These are phyloP conservation scores for Parazoanthus atlanticus DNA, from an alignment of 92 coral and sea anemone species.

Conservation along the genomic window DNA sequence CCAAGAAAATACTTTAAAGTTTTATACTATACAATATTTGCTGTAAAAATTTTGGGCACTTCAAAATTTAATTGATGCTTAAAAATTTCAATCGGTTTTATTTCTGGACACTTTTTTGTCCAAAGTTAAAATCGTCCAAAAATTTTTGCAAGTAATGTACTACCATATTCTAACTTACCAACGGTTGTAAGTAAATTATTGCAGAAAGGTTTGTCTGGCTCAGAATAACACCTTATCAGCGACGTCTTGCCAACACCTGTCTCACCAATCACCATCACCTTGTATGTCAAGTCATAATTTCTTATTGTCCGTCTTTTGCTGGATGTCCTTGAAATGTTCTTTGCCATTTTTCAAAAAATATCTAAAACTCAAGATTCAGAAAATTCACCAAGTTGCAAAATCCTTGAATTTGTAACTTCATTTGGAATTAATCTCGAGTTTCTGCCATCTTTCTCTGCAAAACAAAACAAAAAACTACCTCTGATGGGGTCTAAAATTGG, in stretches of 20 bases:
- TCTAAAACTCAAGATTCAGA: not conserved
- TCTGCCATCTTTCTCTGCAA: not conserved
- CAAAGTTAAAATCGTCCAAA: not conserved
- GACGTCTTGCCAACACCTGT: constrained; percentile 90
- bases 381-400: not conserved
- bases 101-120: not conserved
- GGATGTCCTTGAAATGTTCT: not conserved
- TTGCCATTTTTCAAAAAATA: constrained; percentile 1
- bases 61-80: no score
- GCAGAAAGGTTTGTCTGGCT: constrained; percentile 74
- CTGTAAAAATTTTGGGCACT: no score
- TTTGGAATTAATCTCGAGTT: not conserved
- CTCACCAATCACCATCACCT: constrained; percentile 90
- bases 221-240: constrained; percentile 73
- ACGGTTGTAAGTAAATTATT: constrained; percentile 67
- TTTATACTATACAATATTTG: no score
- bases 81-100: no score
- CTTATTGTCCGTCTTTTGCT: constrained; percentile 40
- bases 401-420: not conserved
- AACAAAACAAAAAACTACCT: no score
- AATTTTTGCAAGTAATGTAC: not conserved
- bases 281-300: constrained; percentile 81
- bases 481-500: no score
- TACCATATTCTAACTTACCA: constrained; percentile 60
- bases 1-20: no score